phyloP scores from a whole-genome alignment of 1,140 invertebrate genomes.

The Conopomorpha cramerella region DNA sequence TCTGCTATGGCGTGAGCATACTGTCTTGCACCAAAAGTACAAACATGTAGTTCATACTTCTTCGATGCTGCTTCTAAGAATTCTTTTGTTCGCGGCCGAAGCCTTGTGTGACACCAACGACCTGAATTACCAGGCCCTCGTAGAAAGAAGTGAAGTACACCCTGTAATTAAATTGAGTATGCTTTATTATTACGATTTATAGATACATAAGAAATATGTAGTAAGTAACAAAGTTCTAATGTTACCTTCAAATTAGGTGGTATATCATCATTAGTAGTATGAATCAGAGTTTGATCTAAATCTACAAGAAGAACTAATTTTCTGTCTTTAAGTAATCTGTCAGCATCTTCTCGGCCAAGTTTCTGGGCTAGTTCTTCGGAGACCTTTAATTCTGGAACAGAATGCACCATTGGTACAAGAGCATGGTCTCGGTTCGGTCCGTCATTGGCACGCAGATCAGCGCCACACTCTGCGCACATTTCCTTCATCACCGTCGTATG shows the following conservation, averaged over 20 bases:
- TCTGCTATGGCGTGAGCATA: slow-evolving; percentile 97
- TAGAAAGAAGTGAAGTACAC: slow-evolving; percentile 93
- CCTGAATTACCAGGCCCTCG: slow-evolving; percentile 68
- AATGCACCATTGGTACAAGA: slow-evolving; percentile 94
- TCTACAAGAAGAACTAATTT: slow-evolving; percentile 96
- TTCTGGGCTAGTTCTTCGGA: slow-evolving; percentile 82
- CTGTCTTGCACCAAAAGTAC: slow-evolving; percentile 94
- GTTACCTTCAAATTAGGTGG: slow-evolving; percentile 84
- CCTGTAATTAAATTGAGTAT: slow-evolving; percentile 60
- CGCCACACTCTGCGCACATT: slow-evolving; percentile 97
- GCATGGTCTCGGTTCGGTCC: slow-evolving; percentile 61
- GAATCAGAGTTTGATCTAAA: slow-evolving; percentile 98
- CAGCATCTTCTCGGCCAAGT: slow-evolving; percentile 88
- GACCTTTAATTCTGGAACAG: slow-evolving; percentile 88
- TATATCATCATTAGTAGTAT: slow-evolving; percentile 97
- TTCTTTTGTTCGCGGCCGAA: slow-evolving; percentile 84
- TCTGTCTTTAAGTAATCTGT: slow-evolving; percentile 78
- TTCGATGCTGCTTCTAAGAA: slow-evolving; percentile 87
- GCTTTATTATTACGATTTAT: background rate
- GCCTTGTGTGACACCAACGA: slow-evolving; percentile 94
- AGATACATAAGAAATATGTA: background rate
- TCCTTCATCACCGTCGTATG: slow-evolving; percentile 97
- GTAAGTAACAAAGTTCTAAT: background rate
- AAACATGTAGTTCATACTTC: slow-evolving; percentile 96
- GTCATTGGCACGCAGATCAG: slow-evolving; percentile 81